Percentiles rank a stretch among this genome's conserved stretches.
phyloP scores from a whole-genome alignment of 2,888 invertebrate species.

The Labia minor region DNA sequence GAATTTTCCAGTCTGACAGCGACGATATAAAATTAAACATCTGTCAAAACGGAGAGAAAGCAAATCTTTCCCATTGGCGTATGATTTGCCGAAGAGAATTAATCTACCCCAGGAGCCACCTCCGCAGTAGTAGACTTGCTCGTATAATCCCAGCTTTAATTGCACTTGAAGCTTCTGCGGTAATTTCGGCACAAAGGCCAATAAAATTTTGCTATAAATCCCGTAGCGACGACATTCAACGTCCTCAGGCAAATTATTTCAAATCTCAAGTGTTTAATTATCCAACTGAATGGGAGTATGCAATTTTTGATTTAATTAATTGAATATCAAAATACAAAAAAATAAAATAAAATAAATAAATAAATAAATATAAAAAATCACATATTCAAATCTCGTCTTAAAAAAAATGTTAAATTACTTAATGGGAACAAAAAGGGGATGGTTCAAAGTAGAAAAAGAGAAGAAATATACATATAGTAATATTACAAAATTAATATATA shows the following conservation, averaged over 20 bases:
- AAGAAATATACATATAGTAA: no score
- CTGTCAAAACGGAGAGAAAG: background rate
- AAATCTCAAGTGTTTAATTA: conserved; percentile 1
- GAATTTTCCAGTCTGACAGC: conserved; percentile 1
- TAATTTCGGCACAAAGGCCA: background rate
- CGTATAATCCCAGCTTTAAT: background rate
- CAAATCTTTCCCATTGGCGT: background rate
- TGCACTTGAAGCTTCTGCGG: conserved; percentile 7
- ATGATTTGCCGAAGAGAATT: no score
- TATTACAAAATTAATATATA: no score
- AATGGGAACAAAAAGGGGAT: no score
- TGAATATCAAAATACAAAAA: no score
- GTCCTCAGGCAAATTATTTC: background rate
- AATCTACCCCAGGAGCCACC: no score
- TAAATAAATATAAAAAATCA: no score
- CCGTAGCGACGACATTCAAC: background rate
- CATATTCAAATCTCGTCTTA: no score
- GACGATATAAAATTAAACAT: background rate
- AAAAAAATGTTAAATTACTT: no score
- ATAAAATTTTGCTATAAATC: conserved; percentile 5
- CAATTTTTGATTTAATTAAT: no score
- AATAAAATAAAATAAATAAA: no score
- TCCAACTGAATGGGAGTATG: background rate
- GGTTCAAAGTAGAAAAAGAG: no score
- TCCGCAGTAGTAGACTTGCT: background rate